Evolutionary conservation across 2,113 vertebrate genomes (phyloP).

Genomic region (Oenanthe melanoleuca): DNA sequence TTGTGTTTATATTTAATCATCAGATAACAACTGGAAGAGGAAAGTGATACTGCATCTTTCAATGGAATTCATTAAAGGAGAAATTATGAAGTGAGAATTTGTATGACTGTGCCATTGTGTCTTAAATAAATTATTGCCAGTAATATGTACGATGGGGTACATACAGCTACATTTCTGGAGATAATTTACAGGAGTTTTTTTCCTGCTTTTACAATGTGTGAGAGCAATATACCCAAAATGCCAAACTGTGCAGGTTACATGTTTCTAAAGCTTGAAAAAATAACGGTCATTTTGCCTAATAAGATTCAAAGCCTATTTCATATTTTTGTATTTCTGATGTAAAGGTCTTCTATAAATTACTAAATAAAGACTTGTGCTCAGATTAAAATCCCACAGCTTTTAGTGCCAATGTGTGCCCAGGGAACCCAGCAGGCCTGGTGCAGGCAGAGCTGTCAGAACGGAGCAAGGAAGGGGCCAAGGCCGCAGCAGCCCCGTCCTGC

Average conservation of each 20-base stretch:
- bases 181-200: background rate
- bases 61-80: background rate
- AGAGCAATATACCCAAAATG: slow-evolving; percentile 50
- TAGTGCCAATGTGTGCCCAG: background rate
- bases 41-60: slow-evolving; percentile 63
- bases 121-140: slow-evolving; percentile 52
- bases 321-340: slow-evolving; percentile 79
- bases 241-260: slow-evolving; percentile 51
- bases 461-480: too few relatives aligned
- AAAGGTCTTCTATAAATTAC: slow-evolving; percentile 76
- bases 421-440: rapidly evolving
- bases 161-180: slow-evolving; percentile 28
- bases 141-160: background rate
- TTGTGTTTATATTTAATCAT: slow-evolving; percentile 23
- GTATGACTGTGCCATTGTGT: slow-evolving; percentile 57
- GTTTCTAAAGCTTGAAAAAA: slow-evolving; percentile 69
- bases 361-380: slow-evolving; percentile 53
- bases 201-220: slow-evolving; percentile 61
- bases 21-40: slow-evolving; percentile 50
- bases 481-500: background rate
- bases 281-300: slow-evolving; percentile 19
- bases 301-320: slow-evolving; percentile 54
- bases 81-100: slow-evolving; percentile 14
- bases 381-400: background rate
- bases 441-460: background rate